A percentile compares a stretch with the other conserved stretches of the same genome.
Evolutionary conservation across 2,797 vertebrate species (phyloP).

Genomic region (Scolopax rusticola): DNA sequence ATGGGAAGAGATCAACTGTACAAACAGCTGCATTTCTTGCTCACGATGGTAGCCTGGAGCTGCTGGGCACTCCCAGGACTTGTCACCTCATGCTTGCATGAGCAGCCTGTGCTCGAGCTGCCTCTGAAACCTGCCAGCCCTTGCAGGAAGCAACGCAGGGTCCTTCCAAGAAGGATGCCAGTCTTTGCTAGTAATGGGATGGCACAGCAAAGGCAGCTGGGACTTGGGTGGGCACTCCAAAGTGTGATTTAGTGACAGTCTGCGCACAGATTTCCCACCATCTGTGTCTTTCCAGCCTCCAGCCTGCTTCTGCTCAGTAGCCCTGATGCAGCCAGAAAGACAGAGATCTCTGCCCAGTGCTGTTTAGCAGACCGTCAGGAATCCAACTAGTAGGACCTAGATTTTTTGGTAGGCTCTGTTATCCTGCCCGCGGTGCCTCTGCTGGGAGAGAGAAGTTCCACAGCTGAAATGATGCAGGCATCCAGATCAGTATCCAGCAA

Average conservation of each 20-base stretch:
- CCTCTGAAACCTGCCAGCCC: not conserved
- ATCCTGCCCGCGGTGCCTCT: not conserved
- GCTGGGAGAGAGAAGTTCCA: not conserved
- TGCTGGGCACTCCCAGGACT: slow-evolving; percentile 36
- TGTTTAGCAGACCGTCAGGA: not conserved
- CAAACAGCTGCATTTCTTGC: not conserved
- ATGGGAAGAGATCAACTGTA: slow-evolving; percentile 16
- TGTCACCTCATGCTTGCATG: not conserved
- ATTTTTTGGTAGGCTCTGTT: not conserved
- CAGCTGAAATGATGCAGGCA: not conserved
- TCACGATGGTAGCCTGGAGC: not conserved
- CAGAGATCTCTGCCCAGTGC: not conserved
- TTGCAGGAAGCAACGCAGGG: not conserved
- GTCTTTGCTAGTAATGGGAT: not conserved
- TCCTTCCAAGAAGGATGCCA: not conserved
- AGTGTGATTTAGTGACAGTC: not conserved
- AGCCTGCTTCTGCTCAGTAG: not conserved
- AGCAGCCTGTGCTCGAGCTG: not conserved
- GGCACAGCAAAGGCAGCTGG: not conserved
- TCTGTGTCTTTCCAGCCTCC: not conserved
- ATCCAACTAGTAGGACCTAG: not conserved
- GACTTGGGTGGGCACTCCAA: not conserved
- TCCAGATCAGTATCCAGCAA: not conserved
- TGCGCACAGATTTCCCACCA: not conserved
- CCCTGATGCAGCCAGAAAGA: not conserved